phyloP scores from a whole-genome alignment of 2,797 vertebrate species.

The Centroberyx gerrardi region DNA sequence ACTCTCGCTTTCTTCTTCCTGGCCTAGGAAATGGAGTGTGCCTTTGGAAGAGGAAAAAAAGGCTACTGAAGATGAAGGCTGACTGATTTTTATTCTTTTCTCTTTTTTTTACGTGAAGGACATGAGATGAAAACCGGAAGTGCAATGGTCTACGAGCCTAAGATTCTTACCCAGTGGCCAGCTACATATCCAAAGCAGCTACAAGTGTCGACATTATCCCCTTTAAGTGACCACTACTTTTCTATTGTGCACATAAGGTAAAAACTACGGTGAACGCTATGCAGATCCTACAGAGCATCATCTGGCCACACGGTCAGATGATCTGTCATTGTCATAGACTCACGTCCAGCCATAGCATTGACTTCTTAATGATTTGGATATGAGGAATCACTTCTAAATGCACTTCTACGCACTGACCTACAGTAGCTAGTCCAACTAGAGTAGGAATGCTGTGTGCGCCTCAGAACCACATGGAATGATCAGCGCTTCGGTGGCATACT shows the following conservation, averaged over 20 bases:
- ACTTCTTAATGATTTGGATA: slow-evolving; percentile 75
- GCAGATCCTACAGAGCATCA: slow-evolving; percentile 74
- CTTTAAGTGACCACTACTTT: slow-evolving; percentile 80
- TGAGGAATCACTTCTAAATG: slow-evolving; percentile 80
- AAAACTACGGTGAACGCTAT: slow-evolving; percentile 83
- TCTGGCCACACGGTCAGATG: slow-evolving; percentile 74
- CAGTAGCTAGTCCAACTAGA: slow-evolving; percentile 73
- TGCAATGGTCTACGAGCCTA: slow-evolving; percentile 82
- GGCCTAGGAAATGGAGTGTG: slow-evolving; percentile 74
- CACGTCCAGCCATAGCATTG: slow-evolving; percentile 58
- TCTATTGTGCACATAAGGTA: slow-evolving; percentile 84
- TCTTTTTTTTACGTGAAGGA: slow-evolving; percentile 73
- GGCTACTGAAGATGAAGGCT: slow-evolving; percentile 81
- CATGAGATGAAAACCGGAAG: slow-evolving; percentile 86
- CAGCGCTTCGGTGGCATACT: slow-evolving; percentile 62
- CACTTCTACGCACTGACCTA: slow-evolving; percentile 81
- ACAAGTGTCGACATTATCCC: slow-evolving; percentile 74
- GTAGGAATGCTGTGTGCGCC: slow-evolving; percentile 80
- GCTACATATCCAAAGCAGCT: slow-evolving; percentile 85
- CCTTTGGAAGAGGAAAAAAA: slow-evolving; percentile 82
- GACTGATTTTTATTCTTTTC: slow-evolving; percentile 70
- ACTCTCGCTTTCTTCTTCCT: slow-evolving; percentile 65
- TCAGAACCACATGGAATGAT: slow-evolving; percentile 80
- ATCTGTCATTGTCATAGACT: slow-evolving; percentile 78
- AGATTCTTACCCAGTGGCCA: slow-evolving; percentile 83